These are phyloP conservation scores for Oryzias sinensis DNA, from an alignment of 2,797 vertebrate genomes.

Conservation along the genomic window DNA sequence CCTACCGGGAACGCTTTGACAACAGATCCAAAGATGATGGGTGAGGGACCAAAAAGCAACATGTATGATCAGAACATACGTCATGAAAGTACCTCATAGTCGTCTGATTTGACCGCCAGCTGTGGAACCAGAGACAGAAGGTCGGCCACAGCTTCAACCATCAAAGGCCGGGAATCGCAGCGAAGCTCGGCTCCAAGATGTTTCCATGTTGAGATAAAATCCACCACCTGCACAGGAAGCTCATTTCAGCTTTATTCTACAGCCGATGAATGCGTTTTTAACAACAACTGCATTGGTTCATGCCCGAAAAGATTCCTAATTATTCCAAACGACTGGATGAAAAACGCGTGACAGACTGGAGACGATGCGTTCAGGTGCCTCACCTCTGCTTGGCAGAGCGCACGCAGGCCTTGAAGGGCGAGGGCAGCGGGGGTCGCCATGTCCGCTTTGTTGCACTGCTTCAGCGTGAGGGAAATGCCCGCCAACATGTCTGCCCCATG, in stretches of 20 bases:
- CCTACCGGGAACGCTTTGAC: too few relatives aligned
- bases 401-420: constrained; percentile 87
- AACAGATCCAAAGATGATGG: too few relatives aligned
- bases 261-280: too few relatives aligned
- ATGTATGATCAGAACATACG: too few relatives aligned
- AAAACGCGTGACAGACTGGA: not conserved
- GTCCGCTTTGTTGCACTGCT: constrained; percentile 84
- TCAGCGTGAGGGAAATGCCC: constrained; percentile 84
- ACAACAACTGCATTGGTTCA: too few relatives aligned
- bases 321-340: too few relatives aligned
- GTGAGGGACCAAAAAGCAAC: too few relatives aligned
- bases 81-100: constrained; percentile 81
- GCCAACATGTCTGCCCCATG: constrained; percentile 96
- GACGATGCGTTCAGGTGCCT: not conserved
- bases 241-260: too few relatives aligned
- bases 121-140: constrained; percentile 89
- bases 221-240: constrained; percentile 83
- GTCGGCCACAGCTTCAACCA: constrained; percentile 84
- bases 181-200: constrained; percentile 85
- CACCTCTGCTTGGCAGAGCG: constrained; percentile 91
- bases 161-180: constrained; percentile 83
- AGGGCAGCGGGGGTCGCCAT: constrained; percentile 87
- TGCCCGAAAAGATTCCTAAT: too few relatives aligned
- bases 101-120: constrained; percentile 83
- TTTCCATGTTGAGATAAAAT: constrained; percentile 89